Conservation (phyloP, 2,113 vertebrate genomes). For the Gopherus flavomarginatus region DNA sequence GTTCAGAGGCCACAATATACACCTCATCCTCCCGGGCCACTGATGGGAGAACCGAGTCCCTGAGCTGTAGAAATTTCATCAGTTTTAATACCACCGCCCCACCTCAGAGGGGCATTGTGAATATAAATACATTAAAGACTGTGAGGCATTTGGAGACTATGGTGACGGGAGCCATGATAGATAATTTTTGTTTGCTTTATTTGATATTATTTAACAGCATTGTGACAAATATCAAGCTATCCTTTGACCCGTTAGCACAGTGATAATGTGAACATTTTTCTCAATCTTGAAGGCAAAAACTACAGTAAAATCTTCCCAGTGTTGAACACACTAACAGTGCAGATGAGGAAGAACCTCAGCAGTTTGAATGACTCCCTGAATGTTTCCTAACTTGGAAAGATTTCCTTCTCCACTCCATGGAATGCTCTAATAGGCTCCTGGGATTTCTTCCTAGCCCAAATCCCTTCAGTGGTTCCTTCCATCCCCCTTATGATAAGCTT, state of each 20-base stretch:
- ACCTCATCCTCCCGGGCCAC: rapidly evolving
- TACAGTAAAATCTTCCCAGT: neutral
- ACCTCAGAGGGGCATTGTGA: neutral
- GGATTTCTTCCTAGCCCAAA: neutral
- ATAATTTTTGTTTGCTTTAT: neutral
- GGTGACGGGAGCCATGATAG: neutral
- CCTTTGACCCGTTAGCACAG: neutral
- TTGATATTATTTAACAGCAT: neutral
- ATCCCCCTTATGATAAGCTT: neutral
- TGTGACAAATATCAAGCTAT: neutral
- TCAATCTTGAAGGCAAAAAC: neutral
- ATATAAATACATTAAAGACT: neutral
- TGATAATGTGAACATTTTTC: neutral
- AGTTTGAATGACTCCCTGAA: neutral
- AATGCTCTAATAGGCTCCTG: neutral
- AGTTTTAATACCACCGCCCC: neutral
- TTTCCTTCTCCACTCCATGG: neutral
- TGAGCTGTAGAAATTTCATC: neutral
- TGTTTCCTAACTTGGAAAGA: neutral
- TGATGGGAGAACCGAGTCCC: neutral
- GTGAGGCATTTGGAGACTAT: neutral
- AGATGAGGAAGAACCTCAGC: neutral
- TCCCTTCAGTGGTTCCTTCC: neutral
- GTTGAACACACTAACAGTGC: neutral
- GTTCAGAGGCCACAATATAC: neutral